Conservation (phyloP, 2,113 vertebrate species). For the Rhegmatorhina hoffmannsi region DNA sequence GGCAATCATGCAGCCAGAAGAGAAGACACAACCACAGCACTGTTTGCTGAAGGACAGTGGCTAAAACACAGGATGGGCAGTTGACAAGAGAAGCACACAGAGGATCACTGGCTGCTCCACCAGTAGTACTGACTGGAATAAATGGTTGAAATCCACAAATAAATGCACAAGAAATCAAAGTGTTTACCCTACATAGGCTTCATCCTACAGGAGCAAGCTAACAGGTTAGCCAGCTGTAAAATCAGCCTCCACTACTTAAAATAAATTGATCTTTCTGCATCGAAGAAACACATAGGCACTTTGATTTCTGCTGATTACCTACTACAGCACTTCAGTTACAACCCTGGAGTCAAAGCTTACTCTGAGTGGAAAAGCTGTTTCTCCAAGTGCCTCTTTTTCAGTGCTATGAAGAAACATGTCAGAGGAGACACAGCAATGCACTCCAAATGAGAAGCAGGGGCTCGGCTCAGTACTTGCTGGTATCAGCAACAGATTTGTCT, state of each 20-base stretch:
- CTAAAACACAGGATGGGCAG: not conserved
- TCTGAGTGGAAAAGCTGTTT: slow-evolving; percentile 36
- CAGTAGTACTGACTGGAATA: not conserved
- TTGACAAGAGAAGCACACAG: not conserved
- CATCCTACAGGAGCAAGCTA: not conserved
- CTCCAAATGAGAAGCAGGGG: not conserved
- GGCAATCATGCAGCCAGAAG: not conserved
- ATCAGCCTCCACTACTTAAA: slow-evolving; percentile 1
- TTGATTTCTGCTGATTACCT: slow-evolving; percentile 1
- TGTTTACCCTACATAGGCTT: not conserved
- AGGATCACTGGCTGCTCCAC: not conserved
- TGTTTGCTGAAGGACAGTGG: not conserved
- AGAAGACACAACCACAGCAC: not conserved
- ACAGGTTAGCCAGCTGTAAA: not conserved
- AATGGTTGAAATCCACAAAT: slow-evolving; percentile 6
- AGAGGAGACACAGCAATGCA: slow-evolving; percentile 51
- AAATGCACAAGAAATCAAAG: not conserved
- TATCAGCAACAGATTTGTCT: slow-evolving; percentile 72
- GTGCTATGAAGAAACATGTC: slow-evolving; percentile 62
- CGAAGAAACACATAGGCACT: not conserved
- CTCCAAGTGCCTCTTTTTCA: slow-evolving; percentile 57
- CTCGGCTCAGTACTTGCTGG: slow-evolving; percentile 33
- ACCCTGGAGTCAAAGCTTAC: slow-evolving; percentile 15
- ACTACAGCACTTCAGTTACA: slow-evolving; percentile 26
- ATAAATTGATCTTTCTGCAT: slow-evolving; percentile 13